Base-by-base conservation (phyloP, 2,888 invertebrate genomes). In the Epiblema foenella region DNA sequence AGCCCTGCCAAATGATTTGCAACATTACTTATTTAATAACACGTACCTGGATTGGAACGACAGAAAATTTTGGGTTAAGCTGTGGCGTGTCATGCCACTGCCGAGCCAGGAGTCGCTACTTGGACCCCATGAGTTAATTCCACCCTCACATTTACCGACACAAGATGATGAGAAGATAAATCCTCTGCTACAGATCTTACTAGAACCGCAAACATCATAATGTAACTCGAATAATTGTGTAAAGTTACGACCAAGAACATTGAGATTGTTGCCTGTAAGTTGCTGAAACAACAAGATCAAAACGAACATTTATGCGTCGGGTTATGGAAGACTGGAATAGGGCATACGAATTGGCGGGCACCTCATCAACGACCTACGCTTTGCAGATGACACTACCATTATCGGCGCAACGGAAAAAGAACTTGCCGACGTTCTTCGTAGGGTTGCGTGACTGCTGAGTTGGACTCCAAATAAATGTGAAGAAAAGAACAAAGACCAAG, bases 61-160 rank as follows among this genome's bases (percentile, higher is more conserved):
- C n/a, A 11, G 58, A 4, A 58, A 15, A 39, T 69, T 69, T 52
- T 69, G 69, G 69, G n/a, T 52, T 29, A 59, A 64, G 58, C 52
- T 69, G 18, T 64, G 52, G 11, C 52, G 58, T 5, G 58, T 18
- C 15, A 69, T 69, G 69, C 69, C 69, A 12, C 64, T 58, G 9
- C 58, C 18, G 12, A 29, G 42, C 15, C 20, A 64, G 20, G 39
- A 39, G 11, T 52, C 11, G 52, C 15, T 39, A 20, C 11, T 3
- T 11, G 37, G 11, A 2, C 52, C 64, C n/a, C 37, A n/a, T n/a
- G 52, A 64, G 39, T 39, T 64, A 52, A n/a, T 20, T 39, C 54
- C 52, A 1, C 64, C 39, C 5, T 39, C 60, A 9, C 20, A n/a
- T 15, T 59, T 59, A 46, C 9, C 24, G 17, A 46, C 11, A 46